A percentile compares a stretch with the other conserved stretches of the same genome.
phyloP scores from a whole-genome alignment of 2,888 invertebrate species.

The Spilosoma lubricipeda region DNA sequence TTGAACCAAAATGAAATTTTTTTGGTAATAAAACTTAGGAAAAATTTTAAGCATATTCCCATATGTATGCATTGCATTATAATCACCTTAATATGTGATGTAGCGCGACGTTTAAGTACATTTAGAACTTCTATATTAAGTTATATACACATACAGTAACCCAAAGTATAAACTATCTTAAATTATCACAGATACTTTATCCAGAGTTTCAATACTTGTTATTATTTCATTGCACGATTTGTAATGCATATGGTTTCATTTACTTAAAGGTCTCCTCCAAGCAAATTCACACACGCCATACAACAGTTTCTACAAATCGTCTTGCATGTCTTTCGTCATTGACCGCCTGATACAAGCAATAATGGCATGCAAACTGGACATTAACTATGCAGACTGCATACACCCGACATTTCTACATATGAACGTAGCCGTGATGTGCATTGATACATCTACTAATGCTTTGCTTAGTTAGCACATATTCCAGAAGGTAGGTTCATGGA shows the following conservation, averaged over 20 bases:
- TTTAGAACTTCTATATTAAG: too few relatives aligned
- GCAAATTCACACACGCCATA: neutral
- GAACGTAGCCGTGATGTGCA: slow-evolving; percentile 17
- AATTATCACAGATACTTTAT: neutral
- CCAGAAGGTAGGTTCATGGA: neutral
- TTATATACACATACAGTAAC: too few relatives aligned
- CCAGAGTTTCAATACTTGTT: neutral
- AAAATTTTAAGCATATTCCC: too few relatives aligned
- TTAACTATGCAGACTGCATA: slow-evolving; percentile 56
- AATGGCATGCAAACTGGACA: slow-evolving; percentile 62
- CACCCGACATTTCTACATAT: slow-evolving; percentile 26
- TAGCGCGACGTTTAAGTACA: too few relatives aligned
- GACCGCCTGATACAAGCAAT: slow-evolving; percentile 47
- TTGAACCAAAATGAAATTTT: too few relatives aligned
- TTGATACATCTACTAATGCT: slow-evolving; percentile 26
- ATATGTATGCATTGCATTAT: too few relatives aligned
- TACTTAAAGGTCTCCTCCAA: neutral
- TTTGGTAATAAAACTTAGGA: too few relatives aligned
- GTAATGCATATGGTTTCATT: neutral
- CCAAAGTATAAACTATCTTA: neutral
- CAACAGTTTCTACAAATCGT: slow-evolving; percentile 34
- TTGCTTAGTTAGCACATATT: neutral
- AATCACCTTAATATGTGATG: too few relatives aligned
- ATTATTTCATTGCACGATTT: neutral
- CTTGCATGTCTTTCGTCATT: slow-evolving; percentile 51